Evolutionary conservation across 2,797 vertebrate genomes (phyloP).

Genomic region (Limosa lapponica): DNA sequence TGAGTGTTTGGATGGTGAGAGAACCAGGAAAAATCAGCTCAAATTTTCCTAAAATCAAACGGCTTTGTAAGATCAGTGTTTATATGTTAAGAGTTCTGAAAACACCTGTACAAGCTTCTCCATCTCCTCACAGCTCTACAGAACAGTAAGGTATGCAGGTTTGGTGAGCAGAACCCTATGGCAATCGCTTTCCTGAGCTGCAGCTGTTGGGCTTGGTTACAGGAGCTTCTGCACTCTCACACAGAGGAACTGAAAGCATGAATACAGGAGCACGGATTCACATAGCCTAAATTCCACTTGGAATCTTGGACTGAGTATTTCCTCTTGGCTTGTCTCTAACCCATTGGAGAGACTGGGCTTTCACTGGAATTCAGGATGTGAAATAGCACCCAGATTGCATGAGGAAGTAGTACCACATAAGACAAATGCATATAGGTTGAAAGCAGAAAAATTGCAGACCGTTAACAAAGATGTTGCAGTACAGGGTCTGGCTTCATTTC

Average conservation of each 20-base stretch:
- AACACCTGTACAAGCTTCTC: background rate
- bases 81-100: background rate
- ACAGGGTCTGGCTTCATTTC: background rate
- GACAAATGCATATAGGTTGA: background rate
- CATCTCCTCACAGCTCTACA: background rate
- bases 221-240: background rate
- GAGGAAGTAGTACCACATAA: background rate
- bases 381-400: background rate
- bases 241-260: background rate
- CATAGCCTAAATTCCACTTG: background rate
- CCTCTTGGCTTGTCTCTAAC: background rate
- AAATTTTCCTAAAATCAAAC: background rate
- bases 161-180: background rate
- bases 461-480: background rate
- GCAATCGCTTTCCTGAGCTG: background rate
- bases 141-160: background rate
- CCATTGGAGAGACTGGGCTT: background rate
- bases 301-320: background rate
- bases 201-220: background rate
- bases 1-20: background rate
- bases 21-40: background rate
- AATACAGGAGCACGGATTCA: background rate
- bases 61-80: background rate
- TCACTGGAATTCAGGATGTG: background rate
- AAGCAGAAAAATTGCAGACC: background rate